Base-by-base conservation (phyloP, 2,888 invertebrate species). In the Lasioglossum malachurum region DNA sequence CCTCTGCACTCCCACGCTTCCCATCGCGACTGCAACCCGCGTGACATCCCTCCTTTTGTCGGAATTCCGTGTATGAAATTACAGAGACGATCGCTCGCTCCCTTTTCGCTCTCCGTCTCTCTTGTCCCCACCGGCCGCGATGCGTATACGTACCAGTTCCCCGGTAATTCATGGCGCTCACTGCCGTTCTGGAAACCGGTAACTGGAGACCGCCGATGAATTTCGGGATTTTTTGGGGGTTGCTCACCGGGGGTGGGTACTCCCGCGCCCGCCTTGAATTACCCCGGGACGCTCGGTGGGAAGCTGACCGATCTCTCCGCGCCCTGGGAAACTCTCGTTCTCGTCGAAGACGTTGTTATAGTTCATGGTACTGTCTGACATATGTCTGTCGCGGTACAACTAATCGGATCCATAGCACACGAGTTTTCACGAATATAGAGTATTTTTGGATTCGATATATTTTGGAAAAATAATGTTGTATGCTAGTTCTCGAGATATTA, bases 21-120 rank as follows among this genome's bases (percentile, higher is more conserved):
- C 85, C 83, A 78, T 88, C 85, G 83, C 87, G 90, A 88, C 88
- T 87, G 89, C 88, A 90, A 76, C 82, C 77, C 90, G 89, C 81
- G 84, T 71, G 79, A 89, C 78, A 83, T 83, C 75, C 87, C 87
- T 87, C 83, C 87, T 87, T 87, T 87, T 83, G 87, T 87, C 81
- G 87, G 81, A 87, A 87, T 87, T 83, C 87, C 87, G 87, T 87
- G 87, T 87, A 87, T 87, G 87, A 87, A 87, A 87, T 87, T 87
- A 87, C 87, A 87, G 87, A 82, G 87, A 87, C 86, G 83, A 86
- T 84, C 84, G 41, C 78, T 76, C 72, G 49, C 74, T 82, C 57
- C 27, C 60, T 60, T 60, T 60, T 60, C 60, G 44, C 60, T 78
- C 71, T 72, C 53, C 67, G 72, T 44, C 75, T 41, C 41, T 69